Evolutionary conservation across 2,888 invertebrate genomes (phyloP), one percentile per base, ranked within the genome.

Genomic region (Hybos culiciformis): DNA sequence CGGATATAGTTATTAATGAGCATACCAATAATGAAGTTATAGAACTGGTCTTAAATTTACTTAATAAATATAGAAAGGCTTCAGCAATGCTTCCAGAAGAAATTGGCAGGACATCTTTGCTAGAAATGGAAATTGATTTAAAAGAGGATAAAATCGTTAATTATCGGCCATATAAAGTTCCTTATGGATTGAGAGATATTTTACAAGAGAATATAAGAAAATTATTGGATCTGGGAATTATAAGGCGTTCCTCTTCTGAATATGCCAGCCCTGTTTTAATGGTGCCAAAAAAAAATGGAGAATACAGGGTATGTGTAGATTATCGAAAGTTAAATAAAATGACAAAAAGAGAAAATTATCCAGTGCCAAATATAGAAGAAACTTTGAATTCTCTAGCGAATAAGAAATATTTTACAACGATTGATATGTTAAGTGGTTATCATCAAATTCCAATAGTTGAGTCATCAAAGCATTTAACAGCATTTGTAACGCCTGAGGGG

Each of bases 181-280:
- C 34, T 8, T 34, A 18, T 15, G 19, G n/a, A 5, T 17, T 21
- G 19, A 12, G 15, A 5, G 20, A 24, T 14, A 32, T 15, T 14
- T 18, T 39, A 32, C n/a, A 32, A 17, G 15, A 15, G 12, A 18
- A 12, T 11, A 39, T 37, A 19, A 19, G 15, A 6, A 19, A 31
- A 12, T 31, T 32, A 9, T 23, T 40, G 1, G 49, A 55, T 1
- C 37, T 55, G n/a, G 45, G 52, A 2, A 57, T 59, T 12, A 47
- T 59, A 5, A 47, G 53, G 0, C 54, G 55, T 45, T 56, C 56
- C 21, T 49, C 45, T 7, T 56, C 56, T 2, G 50, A 53, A 4
- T 58, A 42, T 33, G 52, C 57, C 0, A 59, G 60, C 19, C 58
- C 58, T 8, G 46, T 51, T 39, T 44, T 55, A 3, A 32, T 53